Evolutionary conservation across 2,888 invertebrate genomes (phyloP).

Genomic region (Agonopterix alstromeriana): DNA sequence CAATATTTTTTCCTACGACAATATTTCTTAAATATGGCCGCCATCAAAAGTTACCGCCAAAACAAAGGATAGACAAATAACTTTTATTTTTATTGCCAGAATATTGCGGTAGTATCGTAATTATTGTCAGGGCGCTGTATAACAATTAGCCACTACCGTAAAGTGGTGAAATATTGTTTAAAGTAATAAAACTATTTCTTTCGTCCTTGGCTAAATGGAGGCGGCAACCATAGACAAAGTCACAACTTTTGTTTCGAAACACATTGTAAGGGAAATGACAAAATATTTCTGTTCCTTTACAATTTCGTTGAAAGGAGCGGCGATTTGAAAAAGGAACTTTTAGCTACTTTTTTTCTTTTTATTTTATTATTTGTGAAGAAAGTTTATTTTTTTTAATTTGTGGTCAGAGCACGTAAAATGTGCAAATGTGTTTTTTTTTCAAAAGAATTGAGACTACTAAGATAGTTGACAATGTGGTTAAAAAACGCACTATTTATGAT

Average conservation of each 20-base stretch:
- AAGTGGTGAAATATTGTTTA: slow-evolving; percentile 3
- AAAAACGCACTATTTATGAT: too few relatives aligned
- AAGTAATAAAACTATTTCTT: slow-evolving; percentile 4
- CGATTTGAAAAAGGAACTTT: not conserved
- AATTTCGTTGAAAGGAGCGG: slow-evolving; percentile 2
- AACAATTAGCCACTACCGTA: slow-evolving; percentile 10
- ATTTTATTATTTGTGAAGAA: slow-evolving; percentile 3
- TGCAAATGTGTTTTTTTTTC: slow-evolving; percentile 6
- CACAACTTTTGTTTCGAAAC: not conserved
- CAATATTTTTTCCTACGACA: not conserved
- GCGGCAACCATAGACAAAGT: slow-evolving; percentile 5
- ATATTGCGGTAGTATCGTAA: slow-evolving; percentile 10
- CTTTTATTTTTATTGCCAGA: slow-evolving; percentile 3
- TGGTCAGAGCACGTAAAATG: slow-evolving; percentile 8
- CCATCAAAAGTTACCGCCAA: slow-evolving; percentile 1
- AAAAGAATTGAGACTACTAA: not conserved
- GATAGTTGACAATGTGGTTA: not conserved
- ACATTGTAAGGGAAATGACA: slow-evolving; percentile 7
- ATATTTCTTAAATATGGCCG: not conserved
- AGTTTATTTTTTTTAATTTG: slow-evolving; percentile 8
- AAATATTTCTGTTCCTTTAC: slow-evolving; percentile 7
- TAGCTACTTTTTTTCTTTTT: slow-evolving; percentile 1
- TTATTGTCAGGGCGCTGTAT: slow-evolving; percentile 5
- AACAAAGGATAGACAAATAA: not conserved
- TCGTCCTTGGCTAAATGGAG: slow-evolving; percentile 1